Base-by-base conservation (phyloP, 2,888 invertebrate genomes). In the Diarsia dahlii region DNA sequence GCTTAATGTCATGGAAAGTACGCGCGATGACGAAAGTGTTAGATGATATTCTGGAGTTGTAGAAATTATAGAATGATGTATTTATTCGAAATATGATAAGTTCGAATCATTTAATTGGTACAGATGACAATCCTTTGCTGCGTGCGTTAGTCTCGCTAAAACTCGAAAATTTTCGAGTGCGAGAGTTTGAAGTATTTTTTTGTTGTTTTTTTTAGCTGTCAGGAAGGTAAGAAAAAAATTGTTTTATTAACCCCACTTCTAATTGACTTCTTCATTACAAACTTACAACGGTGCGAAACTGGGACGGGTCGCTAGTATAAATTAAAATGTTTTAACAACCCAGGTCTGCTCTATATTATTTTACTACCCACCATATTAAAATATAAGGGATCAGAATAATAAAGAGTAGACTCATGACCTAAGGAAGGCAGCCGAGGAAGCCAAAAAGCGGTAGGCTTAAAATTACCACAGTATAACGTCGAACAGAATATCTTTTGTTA, bases 1-100 rank as follows among this genome's bases (percentile, higher is more conserved):
- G 90, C 87, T 89, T 91, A 92, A 92, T 91, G 90, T 90, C 90
- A 90, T 87, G 88, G 90, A 90, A 90, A 89, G 90, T 90, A 88
- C 62, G 63, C 67, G 39, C 48, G 67, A 50, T 73, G 81, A 87
- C 72, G 84, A 84, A 89, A 81, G 81, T 82, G 80, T 70, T 68
- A 78, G 64, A 76, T 82, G 77, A 85, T 81, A 81, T 66, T 82
- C 39, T 68, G 13, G 23, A 50, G 3, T 39, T 56, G 12, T 28
- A 60, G 52, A 54, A 67, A 60, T 60, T 56, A 52, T 48, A 54
- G 13, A 23, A 2, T 45, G 3, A 45, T 3, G 1, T 10, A 52
- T 56, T 46, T 45, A 4, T 45, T 50, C 39, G 20, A 67, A 67
- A 68, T 64, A 20, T 56, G 20, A 67, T 66, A n/a, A 54, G 54